Evolutionary conservation across 2,888 invertebrate genomes (phyloP).

Genomic region (Acheta domesticus): DNA sequence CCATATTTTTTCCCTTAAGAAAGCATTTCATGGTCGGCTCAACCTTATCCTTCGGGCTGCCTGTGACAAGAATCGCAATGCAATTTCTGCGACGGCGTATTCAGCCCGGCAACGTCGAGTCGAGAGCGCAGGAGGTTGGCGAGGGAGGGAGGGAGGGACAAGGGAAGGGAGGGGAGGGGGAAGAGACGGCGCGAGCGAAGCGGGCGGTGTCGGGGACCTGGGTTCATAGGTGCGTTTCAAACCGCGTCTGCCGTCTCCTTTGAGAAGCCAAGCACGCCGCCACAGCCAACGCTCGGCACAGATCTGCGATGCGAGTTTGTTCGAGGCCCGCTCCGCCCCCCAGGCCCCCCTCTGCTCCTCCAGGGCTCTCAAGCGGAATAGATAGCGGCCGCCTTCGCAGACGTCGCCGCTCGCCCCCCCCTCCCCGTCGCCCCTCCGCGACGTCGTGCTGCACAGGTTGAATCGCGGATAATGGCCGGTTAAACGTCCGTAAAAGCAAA

Average conservation of each 20-base stretch:
- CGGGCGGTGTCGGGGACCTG: neutral
- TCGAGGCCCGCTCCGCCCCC: neutral
- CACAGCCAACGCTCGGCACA: neutral
- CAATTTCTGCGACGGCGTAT: neutral
- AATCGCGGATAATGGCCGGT: neutral
- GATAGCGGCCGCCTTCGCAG: neutral
- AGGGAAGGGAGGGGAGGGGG: neutral
- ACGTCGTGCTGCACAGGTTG: neutral
- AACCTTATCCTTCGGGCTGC: slow-evolving; percentile 3
- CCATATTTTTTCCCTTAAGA: slow-evolving; percentile 18
- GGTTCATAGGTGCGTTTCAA: neutral
- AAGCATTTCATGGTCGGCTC: slow-evolving; percentile 2
- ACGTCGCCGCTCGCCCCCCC: neutral
- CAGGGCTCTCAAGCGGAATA: neutral
- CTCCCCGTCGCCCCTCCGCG: neutral
- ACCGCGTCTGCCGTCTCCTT: neutral
- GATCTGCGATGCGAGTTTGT: neutral
- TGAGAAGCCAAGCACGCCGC: neutral
- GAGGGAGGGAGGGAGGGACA: neutral
- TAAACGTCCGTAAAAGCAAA: neutral
- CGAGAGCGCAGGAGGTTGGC: neutral
- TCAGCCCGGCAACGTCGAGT: neutral
- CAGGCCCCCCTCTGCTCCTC: too few species aligned
- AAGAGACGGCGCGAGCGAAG: neutral
- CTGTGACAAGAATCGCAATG: slow-evolving; percentile 18